phyloP scores from a whole-genome alignment of 2,888 invertebrate species.

The Hyposoter didymator region DNA sequence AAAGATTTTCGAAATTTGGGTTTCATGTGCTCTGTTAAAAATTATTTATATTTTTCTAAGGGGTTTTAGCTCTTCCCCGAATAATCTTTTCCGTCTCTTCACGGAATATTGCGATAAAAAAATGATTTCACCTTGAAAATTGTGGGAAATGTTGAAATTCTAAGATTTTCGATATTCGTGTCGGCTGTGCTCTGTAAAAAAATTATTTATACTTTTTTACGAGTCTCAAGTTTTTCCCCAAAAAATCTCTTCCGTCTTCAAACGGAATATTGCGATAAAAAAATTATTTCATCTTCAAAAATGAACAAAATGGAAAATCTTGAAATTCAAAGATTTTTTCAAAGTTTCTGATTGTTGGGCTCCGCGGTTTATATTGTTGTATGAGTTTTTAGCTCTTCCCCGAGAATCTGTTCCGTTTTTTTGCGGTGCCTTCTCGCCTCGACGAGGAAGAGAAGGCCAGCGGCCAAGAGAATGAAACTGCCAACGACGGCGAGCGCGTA shows the following conservation, averaged over 20 bases:
- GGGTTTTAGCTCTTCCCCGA: too few species aligned
- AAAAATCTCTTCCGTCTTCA: too few species aligned
- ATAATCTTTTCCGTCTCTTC: too few species aligned
- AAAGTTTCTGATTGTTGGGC: too few species aligned
- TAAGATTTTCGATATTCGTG: neutral
- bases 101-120: neutral
- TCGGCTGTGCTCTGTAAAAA: too few species aligned
- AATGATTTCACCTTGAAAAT: neutral
- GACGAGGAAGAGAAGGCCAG: constrained; percentile 92
- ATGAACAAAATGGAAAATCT: too few species aligned
- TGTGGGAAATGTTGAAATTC: neutral
- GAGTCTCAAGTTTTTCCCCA: too few species aligned
- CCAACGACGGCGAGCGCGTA: constrained; percentile 94
- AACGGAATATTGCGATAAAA: too few species aligned
- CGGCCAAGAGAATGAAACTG: constrained; percentile 90
- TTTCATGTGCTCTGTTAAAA: neutral
- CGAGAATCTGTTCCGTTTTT: constrained; percentile 89
- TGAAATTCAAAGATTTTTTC: too few species aligned
- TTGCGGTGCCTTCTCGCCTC: constrained; percentile 93
- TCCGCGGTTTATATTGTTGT: constrained; percentile 89
- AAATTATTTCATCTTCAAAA: too few species aligned
- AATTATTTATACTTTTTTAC: too few species aligned
- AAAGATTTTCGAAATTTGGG: neutral
- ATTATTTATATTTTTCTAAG: too few species aligned
- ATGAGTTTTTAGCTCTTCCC: constrained; percentile 88